Base-by-base conservation (phyloP, 1,140 invertebrate genomes). In the Bacillus rossius region DNA sequence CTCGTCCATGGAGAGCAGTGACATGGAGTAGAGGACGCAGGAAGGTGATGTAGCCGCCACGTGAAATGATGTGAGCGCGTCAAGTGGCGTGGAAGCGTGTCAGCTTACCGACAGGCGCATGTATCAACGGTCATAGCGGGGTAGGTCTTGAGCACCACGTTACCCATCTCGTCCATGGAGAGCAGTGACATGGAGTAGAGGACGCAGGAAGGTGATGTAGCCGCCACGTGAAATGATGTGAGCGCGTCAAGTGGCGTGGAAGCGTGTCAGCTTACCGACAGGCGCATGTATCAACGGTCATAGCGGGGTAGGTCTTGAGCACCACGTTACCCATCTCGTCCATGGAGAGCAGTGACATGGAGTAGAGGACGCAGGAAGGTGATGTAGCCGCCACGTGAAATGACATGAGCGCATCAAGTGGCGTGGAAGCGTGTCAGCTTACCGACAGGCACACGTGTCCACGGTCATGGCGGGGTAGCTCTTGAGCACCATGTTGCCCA, bases 391-490 rank as follows among this genome's bases (percentile, higher is more conserved):
- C n/a, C n/a, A n/a, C n/a, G n/a, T n/a, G n/a, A n/a, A n/a, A n/a
- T n/a, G n/a, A n/a, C n/a, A n/a, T n/a, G n/a, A n/a, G n/a, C n/a
- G n/a, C n/a, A n/a, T n/a, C n/a, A n/a, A n/a, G n/a, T n/a, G n/a
- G n/a, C n/a, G n/a, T n/a, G n/a, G n/a, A n/a, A n/a, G n/a, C n/a
- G n/a, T n/a, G n/a, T n/a, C n/a, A n/a, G n/a, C n/a, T n/a, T 56
- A 87, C 67, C 84, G 80, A 68, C 86, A 88, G 10, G 82, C 84
- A 67, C 86, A 89, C 59, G 77, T 77, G n/a, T 79, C 75, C 0
- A 82, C 84, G 3, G 85, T 79, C 84, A 87, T 87, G 55, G 85
- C 80, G 34, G 84, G 79, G 64, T 86, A 88, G 60, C 80, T 80
- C 69, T 87, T 88, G n/a, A 88, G 71, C 8, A 86, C 78, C 38